Conservation (phyloP, 2,797 vertebrate genomes). For the Aplochiton taeniatus region DNA sequence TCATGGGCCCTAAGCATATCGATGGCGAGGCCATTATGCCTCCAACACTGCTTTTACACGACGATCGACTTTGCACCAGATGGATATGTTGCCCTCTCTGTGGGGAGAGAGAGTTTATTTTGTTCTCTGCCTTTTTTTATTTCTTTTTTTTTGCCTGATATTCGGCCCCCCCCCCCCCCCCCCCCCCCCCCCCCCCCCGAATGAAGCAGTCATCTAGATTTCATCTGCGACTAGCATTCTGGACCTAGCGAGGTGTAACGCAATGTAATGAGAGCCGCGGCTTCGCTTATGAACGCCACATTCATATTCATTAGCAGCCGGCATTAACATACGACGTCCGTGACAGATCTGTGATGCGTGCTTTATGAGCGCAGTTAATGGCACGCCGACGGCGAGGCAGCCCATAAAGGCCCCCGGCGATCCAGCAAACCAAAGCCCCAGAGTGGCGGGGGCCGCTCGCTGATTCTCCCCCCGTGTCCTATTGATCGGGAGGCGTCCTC, state of each 20-base stretch:
- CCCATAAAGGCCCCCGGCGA: slow-evolving; percentile 66
- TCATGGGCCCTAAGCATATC: not conserved
- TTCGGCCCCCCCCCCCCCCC: slow-evolving; percentile 68
- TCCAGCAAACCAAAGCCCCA: slow-evolving; percentile 53
- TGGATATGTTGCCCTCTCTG: slow-evolving; percentile 31
- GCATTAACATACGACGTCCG: slow-evolving; percentile 78
- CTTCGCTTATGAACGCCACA: slow-evolving; percentile 75
- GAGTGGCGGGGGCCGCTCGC: slow-evolving; percentile 70
- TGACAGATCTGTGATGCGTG: slow-evolving; percentile 71
- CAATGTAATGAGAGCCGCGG: slow-evolving; percentile 84
- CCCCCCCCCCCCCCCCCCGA: slow-evolving; percentile 72
- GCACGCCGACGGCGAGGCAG: slow-evolving; percentile 55
- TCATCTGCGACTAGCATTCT: slow-evolving; percentile 84
- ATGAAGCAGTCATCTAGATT: slow-evolving; percentile 90
- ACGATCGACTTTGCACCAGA: slow-evolving; percentile 37
- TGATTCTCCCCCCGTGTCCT: slow-evolving; percentile 83
- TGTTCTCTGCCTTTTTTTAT: slow-evolving; percentile 50
- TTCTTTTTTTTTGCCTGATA: slow-evolving; percentile 56
- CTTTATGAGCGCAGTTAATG: slow-evolving; percentile 69
- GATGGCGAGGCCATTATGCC: slow-evolving; percentile 50
- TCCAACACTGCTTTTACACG: slow-evolving; percentile 41
- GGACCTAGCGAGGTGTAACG: slow-evolving; percentile 82
- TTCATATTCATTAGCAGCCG: slow-evolving; percentile 91
- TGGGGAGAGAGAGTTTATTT: slow-evolving; percentile 55
- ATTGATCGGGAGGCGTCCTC: slow-evolving; percentile 83